Evolutionary conservation across 2,888 invertebrate genomes (phyloP).

Genomic region (Sesamia inferens): DNA sequence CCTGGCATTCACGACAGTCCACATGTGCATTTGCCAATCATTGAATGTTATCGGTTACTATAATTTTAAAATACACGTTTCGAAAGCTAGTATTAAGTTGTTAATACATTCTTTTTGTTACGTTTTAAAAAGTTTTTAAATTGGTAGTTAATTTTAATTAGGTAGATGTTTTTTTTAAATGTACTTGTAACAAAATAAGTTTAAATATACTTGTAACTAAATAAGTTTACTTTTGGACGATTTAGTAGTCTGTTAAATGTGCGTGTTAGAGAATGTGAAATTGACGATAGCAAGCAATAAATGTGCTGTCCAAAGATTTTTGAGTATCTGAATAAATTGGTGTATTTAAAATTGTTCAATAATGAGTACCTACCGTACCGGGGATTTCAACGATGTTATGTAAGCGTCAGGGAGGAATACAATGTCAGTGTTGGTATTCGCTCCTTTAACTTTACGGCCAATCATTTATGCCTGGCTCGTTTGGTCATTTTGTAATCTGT

Average conservation of each 20-base stretch:
- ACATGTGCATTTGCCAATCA: conserved; percentile 17
- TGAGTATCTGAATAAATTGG: conserved; percentile 33
- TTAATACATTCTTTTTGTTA: conserved; percentile 16
- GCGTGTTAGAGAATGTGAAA: conserved; percentile 4
- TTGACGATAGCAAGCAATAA: conserved; percentile 16
- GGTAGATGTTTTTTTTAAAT: background rate
- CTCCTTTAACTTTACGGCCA: conserved; percentile 80
- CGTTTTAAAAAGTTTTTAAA: conserved; percentile 1
- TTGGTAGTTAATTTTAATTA: conserved; percentile 39
- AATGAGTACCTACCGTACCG: conserved; percentile 46
- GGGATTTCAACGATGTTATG: conserved; percentile 49
- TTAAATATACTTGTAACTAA: background rate
- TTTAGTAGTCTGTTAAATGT: background rate
- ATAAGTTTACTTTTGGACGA: background rate
- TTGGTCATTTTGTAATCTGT: conserved; percentile 84
- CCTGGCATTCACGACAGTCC: conserved; percentile 2
- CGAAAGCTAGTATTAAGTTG: conserved; percentile 25
- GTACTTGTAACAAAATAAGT: background rate
- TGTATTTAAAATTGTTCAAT: conserved; percentile 49
- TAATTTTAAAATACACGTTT: conserved; percentile 41
- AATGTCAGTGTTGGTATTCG: conserved; percentile 74
- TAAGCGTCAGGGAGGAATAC: conserved; percentile 69
- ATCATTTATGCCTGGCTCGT: conserved; percentile 81
- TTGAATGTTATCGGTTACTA: conserved; percentile 39
- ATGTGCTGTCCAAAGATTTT: conserved; percentile 21